A percentile compares a stretch with the other conserved stretches of the same genome.
Conservation (phyloP, 2,888 invertebrate species). For the Pheosia gnoma region DNA sequence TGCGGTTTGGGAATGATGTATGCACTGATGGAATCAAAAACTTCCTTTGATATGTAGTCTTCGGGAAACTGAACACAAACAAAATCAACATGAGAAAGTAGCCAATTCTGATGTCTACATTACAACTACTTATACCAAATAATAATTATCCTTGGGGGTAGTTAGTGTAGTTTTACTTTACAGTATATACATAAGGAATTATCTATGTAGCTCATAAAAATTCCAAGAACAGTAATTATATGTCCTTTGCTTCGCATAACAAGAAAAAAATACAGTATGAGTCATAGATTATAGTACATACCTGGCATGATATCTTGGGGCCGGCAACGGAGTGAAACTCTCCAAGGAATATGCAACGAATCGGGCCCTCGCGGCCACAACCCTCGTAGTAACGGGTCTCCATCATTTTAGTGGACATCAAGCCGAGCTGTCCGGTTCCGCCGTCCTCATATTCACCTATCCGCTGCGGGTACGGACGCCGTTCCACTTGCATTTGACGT, state of each 20-base stretch:
- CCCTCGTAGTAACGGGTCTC: conserved; percentile 84
- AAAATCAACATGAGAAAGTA: no score
- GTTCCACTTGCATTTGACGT: conserved; percentile 50
- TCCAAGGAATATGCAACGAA: conserved; percentile 92
- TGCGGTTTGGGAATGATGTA: conserved; percentile 98
- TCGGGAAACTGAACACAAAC: conserved; percentile 88
- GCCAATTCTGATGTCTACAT: no score
- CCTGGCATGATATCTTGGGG: conserved; percentile 94
- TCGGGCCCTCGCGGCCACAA: conserved; percentile 89
- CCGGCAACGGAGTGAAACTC: conserved; percentile 91
- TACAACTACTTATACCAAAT: no score
- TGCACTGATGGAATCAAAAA: conserved; percentile 96
- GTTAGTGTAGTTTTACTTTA: no score
- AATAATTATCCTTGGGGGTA: no score
- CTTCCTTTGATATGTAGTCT: conserved; percentile 95
- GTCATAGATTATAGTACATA: conserved; percentile 55
- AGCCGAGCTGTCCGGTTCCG: conserved; percentile 43
- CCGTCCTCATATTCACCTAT: conserved; percentile 46
- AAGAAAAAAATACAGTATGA: conserved; percentile 8
- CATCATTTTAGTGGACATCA: conserved; percentile 65
- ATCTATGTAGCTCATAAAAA: neutral
- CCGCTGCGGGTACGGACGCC: conserved; percentile 29
- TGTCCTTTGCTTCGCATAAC: no score
- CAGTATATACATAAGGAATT: no score
- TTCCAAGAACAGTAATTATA: neutral